Percentiles rank a stretch among this genome's conserved stretches.
Conservation (phyloP, 1,140 invertebrate genomes). For the Brachionus manjavacas region DNA sequence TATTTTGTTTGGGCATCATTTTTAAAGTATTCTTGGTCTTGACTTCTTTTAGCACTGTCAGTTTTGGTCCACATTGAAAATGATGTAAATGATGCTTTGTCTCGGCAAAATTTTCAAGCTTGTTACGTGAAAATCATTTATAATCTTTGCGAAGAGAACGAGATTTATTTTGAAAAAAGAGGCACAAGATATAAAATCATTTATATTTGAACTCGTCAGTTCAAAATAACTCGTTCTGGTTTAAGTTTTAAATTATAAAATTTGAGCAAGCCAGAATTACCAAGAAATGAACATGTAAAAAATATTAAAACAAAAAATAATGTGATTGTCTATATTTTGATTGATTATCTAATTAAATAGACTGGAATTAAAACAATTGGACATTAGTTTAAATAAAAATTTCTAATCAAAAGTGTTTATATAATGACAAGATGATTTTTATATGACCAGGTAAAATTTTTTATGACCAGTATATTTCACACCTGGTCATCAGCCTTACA, state of each 20-base stretch:
- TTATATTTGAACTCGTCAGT: neutral
- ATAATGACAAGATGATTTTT: neutral
- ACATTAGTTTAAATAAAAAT: neutral
- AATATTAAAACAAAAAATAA: neutral
- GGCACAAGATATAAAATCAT: constrained; percentile 9
- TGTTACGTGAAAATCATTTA: neutral
- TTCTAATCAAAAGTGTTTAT: neutral
- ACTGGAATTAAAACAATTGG: neutral
- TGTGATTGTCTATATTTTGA: neutral
- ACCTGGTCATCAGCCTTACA: too few relatives aligned
- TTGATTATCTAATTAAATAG: neutral
- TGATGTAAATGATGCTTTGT: too few relatives aligned
- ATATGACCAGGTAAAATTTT: neutral
- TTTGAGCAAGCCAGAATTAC: neutral
- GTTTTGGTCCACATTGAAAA: too few relatives aligned
- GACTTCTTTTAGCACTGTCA: too few relatives aligned
- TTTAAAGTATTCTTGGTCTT: too few relatives aligned
- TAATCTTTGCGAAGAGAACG: neutral
- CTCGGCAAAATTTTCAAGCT: too few relatives aligned
- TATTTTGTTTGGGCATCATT: too few relatives aligned
- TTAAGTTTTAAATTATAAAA: constrained; percentile 7
- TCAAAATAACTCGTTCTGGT: neutral
- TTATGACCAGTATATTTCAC: neutral
- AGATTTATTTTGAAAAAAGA: neutral
- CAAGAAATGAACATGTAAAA: constrained; percentile 14